A percentile compares a stretch with the other conserved stretches of the same genome.
phyloP scores from a whole-genome alignment of 2,888 invertebrate genomes.

The Pachliopta kotzebuea region DNA sequence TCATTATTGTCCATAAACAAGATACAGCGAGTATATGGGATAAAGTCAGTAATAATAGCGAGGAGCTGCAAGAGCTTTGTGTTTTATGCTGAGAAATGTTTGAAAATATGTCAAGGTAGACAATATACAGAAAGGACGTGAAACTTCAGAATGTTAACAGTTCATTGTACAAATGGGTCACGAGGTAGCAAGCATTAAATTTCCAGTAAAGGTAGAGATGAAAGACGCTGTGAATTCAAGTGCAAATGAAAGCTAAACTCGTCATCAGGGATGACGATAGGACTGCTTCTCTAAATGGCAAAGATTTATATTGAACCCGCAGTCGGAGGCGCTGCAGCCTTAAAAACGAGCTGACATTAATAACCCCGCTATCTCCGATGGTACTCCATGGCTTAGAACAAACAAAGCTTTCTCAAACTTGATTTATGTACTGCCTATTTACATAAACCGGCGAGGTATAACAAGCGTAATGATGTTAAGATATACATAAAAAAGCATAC shows the following conservation, averaged over 20 bases:
- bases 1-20: too few relatives aligned
- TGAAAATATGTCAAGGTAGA: too few relatives aligned
- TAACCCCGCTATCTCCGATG: constrained; percentile 21
- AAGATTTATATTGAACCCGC: constrained; percentile 17
- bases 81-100: too few relatives aligned
- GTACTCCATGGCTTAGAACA: constrained; percentile 22
- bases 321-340: constrained; percentile 17
- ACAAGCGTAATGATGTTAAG: too few relatives aligned
- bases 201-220: neutral
- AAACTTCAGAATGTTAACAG: too few relatives aligned
- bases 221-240: neutral
- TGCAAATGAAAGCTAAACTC: constrained; percentile 14
- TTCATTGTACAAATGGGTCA: neutral
- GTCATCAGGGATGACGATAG: constrained; percentile 11
- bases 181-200: neutral
- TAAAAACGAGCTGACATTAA: constrained; percentile 23
- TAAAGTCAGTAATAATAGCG: too few relatives aligned
- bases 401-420: constrained; percentile 7
- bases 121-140: too few relatives aligned
- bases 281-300: constrained; percentile 15
- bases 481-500: too few relatives aligned
- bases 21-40: too few relatives aligned
- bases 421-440: constrained; percentile 17
- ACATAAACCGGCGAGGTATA: neutral
- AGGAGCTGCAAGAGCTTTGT: too few relatives aligned